Evolutionary conservation across 2,797 vertebrate genomes (phyloP).

Genomic region (Tinamus major): DNA sequence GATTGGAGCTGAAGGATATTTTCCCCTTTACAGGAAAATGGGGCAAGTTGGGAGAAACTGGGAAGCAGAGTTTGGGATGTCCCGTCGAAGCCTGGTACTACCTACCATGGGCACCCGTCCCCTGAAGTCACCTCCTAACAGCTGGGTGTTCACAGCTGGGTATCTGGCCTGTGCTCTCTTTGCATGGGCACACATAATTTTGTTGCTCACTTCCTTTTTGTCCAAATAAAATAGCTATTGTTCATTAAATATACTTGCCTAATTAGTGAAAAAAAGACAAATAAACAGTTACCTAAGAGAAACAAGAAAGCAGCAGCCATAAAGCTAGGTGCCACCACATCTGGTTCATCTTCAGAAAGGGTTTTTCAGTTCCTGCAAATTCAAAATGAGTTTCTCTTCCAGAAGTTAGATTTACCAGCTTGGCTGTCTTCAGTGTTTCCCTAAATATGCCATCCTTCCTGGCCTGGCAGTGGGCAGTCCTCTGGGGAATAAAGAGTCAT

Average conservation of each 20-base stretch:
- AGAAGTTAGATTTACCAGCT: background rate
- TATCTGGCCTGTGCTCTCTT: background rate
- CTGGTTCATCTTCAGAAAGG: background rate
- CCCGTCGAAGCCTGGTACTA: background rate
- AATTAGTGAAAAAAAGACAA: background rate
- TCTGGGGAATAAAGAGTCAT: conserved; percentile 30
- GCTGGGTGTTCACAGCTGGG: background rate
- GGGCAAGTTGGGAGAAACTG: background rate
- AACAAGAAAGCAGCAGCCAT: background rate
- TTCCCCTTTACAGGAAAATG: background rate
- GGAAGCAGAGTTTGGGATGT: background rate
- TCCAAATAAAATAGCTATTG: conserved; percentile 23
- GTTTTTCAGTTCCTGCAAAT: background rate
- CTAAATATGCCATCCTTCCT: conserved; percentile 35
- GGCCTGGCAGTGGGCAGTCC: background rate
- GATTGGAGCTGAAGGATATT: background rate
- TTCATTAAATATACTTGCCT: background rate
- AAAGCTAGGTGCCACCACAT: background rate
- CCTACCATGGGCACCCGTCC: background rate
- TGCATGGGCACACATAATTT: rapidly evolving
- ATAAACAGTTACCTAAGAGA: background rate
- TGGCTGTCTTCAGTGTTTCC: background rate
- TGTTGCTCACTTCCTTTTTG: background rate
- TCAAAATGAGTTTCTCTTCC: background rate
- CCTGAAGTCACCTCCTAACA: background rate